Evolutionary conservation across 2,113 vertebrate species (phyloP).

Genomic region (Indicator indicator): DNA sequence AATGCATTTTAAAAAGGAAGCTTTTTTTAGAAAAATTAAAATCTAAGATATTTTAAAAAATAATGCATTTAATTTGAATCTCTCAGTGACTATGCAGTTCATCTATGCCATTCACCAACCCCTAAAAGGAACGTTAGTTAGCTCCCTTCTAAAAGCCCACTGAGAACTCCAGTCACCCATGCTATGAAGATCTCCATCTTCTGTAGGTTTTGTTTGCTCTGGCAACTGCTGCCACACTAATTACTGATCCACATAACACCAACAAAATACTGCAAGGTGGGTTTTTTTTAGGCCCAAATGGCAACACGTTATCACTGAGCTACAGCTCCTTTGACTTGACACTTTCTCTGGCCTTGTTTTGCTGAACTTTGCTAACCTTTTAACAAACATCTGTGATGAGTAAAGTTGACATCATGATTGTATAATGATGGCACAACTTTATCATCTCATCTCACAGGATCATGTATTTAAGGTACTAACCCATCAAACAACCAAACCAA

Average conservation of each 20-base stretch:
- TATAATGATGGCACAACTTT: neutral
- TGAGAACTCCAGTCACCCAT: neutral
- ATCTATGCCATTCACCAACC: neutral
- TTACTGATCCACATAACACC: neutral
- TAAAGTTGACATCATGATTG: neutral
- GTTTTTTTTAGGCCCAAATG: neutral
- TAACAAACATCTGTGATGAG: neutral
- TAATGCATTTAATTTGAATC: neutral
- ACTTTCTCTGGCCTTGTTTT: neutral
- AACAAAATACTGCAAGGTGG: neutral
- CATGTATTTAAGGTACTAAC: neutral
- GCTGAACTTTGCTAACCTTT: neutral
- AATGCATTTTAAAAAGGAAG: neutral
- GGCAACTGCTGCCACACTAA: neutral
- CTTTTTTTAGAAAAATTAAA: neutral
- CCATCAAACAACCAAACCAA: fast-evolving
- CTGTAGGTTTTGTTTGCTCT: neutral
- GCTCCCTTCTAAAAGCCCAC: neutral
- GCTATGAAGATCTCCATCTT: neutral
- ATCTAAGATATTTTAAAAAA: neutral
- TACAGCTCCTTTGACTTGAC: neutral
- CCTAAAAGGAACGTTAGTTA: neutral
- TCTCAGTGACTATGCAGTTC: neutral
- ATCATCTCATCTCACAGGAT: neutral
- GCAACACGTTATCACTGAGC: fast-evolving